phyloP scores from a whole-genome alignment of 2,888 invertebrate genomes.

The Drosophila quinaria region DNA sequence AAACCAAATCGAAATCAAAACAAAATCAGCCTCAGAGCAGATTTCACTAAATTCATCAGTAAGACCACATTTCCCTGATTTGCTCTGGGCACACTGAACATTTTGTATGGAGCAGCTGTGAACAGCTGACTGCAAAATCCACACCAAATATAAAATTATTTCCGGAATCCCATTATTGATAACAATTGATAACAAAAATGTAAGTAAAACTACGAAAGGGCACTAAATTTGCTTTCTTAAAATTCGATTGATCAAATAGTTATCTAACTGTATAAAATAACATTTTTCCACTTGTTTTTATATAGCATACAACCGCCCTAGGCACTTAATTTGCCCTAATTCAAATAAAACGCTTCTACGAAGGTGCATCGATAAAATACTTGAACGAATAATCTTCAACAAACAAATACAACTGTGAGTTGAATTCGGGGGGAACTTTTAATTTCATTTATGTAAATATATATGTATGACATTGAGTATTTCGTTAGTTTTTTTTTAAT shows the following conservation, averaged over 20 bases:
- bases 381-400: neutral
- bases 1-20: too few species aligned
- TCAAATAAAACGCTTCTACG: neutral
- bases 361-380: neutral
- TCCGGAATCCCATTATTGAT: too few species aligned
- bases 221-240: neutral
- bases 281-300: too few species aligned
- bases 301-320: too few species aligned
- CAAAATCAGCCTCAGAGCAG: too few species aligned
- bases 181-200: neutral
- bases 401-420: neutral
- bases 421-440: neutral
- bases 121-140: too few species aligned
- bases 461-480: neutral
- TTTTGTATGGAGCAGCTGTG: too few species aligned
- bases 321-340: neutral
- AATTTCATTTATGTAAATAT: conserved; percentile 1
- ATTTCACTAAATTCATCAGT: too few species aligned
- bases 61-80: too few species aligned
- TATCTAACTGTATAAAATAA: neutral
- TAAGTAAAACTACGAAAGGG: neutral
- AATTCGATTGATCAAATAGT: neutral
- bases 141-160: too few species aligned
- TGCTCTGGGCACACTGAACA: too few species aligned
- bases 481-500: neutral